Evolutionary conservation across 2,888 invertebrate species (phyloP), one percentile per base, ranked within the genome.

Genomic region (Microctonus brassicae): DNA sequence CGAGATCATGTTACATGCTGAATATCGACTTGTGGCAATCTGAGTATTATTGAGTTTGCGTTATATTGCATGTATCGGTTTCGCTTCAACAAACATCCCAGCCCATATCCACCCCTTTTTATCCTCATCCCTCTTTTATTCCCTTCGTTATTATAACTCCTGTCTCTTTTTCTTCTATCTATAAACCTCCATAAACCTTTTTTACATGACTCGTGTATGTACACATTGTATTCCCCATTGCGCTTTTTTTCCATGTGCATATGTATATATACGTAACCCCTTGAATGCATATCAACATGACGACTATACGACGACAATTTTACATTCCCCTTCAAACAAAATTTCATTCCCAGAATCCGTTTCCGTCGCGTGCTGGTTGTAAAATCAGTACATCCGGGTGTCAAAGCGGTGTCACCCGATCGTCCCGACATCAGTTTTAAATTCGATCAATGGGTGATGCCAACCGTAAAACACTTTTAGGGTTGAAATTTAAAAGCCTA

Each of bases 371-470:
- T 83, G 85, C 84, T 85, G 86, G 81, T 86, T 87, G 86, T 86
- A 86, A 86, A 87, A 86, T 87, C 87, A 83, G 86, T 80, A 86
- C 82, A 85, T 87, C 87, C 87, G 87, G 87, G 82, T 86, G 87
- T 87, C 86, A 86, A 85, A 84, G 86, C 83, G 83, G 80, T 82
- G 84, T 86, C 86, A 84, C 77, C 79, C 82, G 83, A 82, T 68
- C 74, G 73, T 74, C 77, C 76, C 79, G 79, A 81, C 83, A 83
- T 85, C 81, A 82, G 78, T 87, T 87, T 87, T 84, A 85, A 86
- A 87, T 86, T 86, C 85, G 84, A 86, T 87, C 86, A 87, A 87
- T 87, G 87, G 86, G 80, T 84, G 84, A 86, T 78, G 79, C 83
- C 82, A 81, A 84, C 82, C 86, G 86, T 87, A 84, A 86, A 87